These are phyloP conservation scores for Micropoecilia bifurca DNA, from an alignment of 2,797 vertebrate genomes.

Conservation along the genomic window DNA sequence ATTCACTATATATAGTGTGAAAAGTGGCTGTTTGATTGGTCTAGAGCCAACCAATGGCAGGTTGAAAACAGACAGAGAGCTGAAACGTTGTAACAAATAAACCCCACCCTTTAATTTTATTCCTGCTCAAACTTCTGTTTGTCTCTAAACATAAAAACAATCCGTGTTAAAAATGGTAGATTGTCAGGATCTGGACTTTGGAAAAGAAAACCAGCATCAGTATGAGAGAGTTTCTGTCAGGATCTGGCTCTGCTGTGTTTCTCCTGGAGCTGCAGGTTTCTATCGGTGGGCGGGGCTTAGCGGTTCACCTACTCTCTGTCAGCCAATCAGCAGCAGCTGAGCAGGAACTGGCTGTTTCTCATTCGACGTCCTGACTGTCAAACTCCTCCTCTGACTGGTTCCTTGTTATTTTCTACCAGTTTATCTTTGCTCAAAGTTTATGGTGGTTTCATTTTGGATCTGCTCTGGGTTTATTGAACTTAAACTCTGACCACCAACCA, in stretches of 20 bases:
- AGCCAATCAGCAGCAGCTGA: background rate
- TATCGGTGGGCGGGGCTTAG: background rate
- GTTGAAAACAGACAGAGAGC: background rate
- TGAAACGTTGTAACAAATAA: background rate
- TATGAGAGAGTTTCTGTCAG: background rate
- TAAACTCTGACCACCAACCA: too few relatives aligned
- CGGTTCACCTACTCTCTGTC: background rate
- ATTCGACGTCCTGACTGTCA: too few relatives aligned
- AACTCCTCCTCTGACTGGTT: too few relatives aligned
- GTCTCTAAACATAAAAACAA: background rate
- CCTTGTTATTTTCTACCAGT: too few relatives aligned
- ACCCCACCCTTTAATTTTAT: conserved; percentile 8
- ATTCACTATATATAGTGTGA: background rate
- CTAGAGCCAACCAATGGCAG: conserved; percentile 32
- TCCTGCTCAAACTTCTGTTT: background rate
- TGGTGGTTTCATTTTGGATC: too few relatives aligned
- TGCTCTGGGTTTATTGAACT: too few relatives aligned
- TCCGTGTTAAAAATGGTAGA: background rate
- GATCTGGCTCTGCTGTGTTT: background rate
- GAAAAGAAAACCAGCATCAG: background rate
- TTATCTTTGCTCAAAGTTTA: too few relatives aligned
- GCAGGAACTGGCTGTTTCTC: too few relatives aligned
- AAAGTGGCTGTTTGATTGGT: conserved; percentile 31
- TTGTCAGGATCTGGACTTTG: background rate
- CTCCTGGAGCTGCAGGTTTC: background rate